A percentile compares a stretch with the other conserved stretches of the same genome.
Evolutionary conservation across 2,113 vertebrate species (phyloP).

Genomic region (Raja brachyura): DNA sequence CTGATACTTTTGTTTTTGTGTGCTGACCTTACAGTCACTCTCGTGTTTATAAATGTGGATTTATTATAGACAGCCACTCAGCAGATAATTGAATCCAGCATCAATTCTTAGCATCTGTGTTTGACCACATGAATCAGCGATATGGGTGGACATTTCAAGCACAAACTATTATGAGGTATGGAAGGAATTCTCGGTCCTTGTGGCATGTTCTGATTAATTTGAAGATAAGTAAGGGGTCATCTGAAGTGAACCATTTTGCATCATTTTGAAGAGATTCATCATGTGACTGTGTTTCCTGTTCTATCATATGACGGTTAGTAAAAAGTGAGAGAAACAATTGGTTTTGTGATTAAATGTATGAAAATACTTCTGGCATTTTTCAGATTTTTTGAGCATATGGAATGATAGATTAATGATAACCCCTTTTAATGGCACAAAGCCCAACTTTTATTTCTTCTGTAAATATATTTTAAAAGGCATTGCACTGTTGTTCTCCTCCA

Average conservation of each 20-base stretch:
- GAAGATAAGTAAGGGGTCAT: slow-evolving; percentile 20
- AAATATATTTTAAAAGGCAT: neutral
- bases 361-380: neutral
- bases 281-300: slow-evolving; percentile 3
- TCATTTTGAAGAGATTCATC: neutral
- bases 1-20: slow-evolving; percentile 31
- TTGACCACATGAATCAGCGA: slow-evolving; percentile 33
- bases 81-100: slow-evolving; percentile 35
- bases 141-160: slow-evolving; percentile 31
- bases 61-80: slow-evolving; percentile 26
- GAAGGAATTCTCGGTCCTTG: neutral
- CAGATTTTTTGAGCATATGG: neutral
- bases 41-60: slow-evolving; percentile 30
- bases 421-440: neutral
- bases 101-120: slow-evolving; percentile 26
- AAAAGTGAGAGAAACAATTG: neutral
- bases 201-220: slow-evolving; percentile 31
- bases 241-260: slow-evolving; percentile 7
- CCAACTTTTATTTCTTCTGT: neutral
- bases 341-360: neutral
- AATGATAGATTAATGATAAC: neutral
- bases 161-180: slow-evolving; percentile 30
- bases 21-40: slow-evolving; percentile 30
- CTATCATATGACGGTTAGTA: neutral
- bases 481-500: neutral